Conservation (phyloP, 1,140 invertebrate species). For the Nomia melanderi region DNA sequence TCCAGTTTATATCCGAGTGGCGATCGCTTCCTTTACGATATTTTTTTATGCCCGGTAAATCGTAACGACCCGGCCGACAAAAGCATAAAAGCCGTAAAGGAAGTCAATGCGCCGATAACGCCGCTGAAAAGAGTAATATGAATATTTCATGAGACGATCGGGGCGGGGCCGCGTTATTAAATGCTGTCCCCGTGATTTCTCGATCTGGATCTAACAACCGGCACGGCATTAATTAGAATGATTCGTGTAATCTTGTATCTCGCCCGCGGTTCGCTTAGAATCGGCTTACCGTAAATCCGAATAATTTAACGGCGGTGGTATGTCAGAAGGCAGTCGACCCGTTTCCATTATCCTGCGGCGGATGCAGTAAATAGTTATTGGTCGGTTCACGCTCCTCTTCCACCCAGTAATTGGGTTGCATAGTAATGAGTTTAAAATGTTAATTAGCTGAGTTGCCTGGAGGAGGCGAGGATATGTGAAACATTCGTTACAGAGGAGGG, state of each 20-base stretch:
- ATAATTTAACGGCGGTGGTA: slow-evolving; percentile 21
- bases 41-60: slow-evolving; percentile 43
- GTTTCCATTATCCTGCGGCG: slow-evolving; percentile 1
- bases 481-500: slow-evolving; percentile 16
- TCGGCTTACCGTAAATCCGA: slow-evolving; percentile 14
- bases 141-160: slow-evolving; percentile 18
- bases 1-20: slow-evolving; percentile 7
- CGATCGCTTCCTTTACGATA: slow-evolving; percentile 20
- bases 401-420: slow-evolving; percentile 37
- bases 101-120: slow-evolving; percentile 10
- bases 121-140: background rate
- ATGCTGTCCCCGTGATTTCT: background rate
- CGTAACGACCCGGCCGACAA: slow-evolving; percentile 16
- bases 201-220: too few relatives aligned
- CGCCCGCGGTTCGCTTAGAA: background rate
- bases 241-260: background rate
- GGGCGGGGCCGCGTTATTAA: background rate
- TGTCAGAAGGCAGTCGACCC: background rate
- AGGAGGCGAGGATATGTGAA: background rate
- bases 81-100: slow-evolving; percentile 13
- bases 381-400: slow-evolving; percentile 29
- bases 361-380: slow-evolving; percentile 36
- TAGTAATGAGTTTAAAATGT: slow-evolving; percentile 57
- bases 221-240: slow-evolving; percentile 15
- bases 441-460: background rate